phyloP scores from a whole-genome alignment of 2,888 invertebrate genomes.

The Plebejus anna region DNA sequence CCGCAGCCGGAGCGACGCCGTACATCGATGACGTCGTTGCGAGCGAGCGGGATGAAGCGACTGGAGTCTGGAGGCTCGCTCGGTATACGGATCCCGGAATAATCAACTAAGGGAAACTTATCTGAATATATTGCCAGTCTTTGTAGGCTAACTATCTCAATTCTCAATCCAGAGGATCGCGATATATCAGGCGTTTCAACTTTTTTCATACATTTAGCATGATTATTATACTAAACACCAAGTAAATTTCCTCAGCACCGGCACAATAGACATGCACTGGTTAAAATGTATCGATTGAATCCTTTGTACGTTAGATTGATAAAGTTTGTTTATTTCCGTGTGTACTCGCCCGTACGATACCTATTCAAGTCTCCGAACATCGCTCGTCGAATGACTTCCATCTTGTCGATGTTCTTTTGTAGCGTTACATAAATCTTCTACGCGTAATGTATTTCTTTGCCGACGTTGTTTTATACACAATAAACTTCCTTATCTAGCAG shows the following conservation, averaged over 20 bases:
- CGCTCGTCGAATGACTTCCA: neutral
- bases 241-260: neutral
- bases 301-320: neutral
- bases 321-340: neutral
- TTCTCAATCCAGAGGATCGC: neutral
- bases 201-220: neutral
- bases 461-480: neutral
- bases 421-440: neutral
- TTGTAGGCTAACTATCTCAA: neutral
- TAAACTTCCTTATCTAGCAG: neutral
- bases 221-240: neutral
- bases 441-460: neutral
- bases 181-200: neutral
- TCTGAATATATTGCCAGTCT: neutral
- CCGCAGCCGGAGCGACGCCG: slow-evolving; percentile 28
- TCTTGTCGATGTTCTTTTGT: neutral
- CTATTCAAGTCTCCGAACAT: neutral
- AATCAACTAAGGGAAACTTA: neutral
- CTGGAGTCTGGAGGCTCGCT: neutral
- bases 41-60: neutral
- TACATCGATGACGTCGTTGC: neutral
- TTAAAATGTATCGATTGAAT: neutral
- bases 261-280: too few relatives aligned
- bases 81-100: neutral
- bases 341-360: neutral